Conservation (phyloP, 23 tunicate genomes). For the Clavelina lepadiformis region DNA sequence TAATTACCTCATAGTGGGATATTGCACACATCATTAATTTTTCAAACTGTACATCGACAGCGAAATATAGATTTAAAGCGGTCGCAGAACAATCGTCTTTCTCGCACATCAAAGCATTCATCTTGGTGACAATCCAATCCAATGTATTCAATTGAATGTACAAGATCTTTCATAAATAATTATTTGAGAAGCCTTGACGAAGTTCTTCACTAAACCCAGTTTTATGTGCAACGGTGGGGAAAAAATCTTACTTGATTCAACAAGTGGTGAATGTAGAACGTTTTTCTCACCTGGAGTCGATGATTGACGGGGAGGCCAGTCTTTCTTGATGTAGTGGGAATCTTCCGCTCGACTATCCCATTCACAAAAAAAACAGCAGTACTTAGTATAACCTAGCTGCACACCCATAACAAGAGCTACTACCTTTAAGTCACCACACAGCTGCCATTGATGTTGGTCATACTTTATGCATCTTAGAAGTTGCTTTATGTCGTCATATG, state of each 20-base stretch:
- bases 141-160: too few species aligned
- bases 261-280: slow-evolving; percentile 31
- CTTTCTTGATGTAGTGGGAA: slow-evolving; percentile 23
- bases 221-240: slow-evolving; percentile 30
- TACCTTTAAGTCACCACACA: slow-evolving; percentile 40
- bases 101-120: too few species aligned
- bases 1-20: too few species aligned
- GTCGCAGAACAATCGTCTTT: too few species aligned
- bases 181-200: slow-evolving; percentile 40
- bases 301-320: slow-evolving; percentile 40
- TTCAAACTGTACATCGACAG: too few species aligned
- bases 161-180: too few species aligned
- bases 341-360: slow-evolving; percentile 37
- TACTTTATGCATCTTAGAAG: slow-evolving; percentile 27
- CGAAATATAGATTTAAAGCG: too few species aligned
- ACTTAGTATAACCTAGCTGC: slow-evolving; percentile 29
- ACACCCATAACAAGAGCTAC: slow-evolving; percentile 33
- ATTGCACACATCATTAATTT: too few species aligned
- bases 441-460: slow-evolving; percentile 34
- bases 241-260: slow-evolving; percentile 17
- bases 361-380: slow-evolving; percentile 21
- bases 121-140: too few species aligned
- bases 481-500: slow-evolving; percentile 26
- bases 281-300: slow-evolving; percentile 27
- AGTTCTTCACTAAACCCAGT: slow-evolving; percentile 29